Base-by-base conservation (phyloP, 2,797 vertebrate genomes). In the Fistularia commersonii region DNA sequence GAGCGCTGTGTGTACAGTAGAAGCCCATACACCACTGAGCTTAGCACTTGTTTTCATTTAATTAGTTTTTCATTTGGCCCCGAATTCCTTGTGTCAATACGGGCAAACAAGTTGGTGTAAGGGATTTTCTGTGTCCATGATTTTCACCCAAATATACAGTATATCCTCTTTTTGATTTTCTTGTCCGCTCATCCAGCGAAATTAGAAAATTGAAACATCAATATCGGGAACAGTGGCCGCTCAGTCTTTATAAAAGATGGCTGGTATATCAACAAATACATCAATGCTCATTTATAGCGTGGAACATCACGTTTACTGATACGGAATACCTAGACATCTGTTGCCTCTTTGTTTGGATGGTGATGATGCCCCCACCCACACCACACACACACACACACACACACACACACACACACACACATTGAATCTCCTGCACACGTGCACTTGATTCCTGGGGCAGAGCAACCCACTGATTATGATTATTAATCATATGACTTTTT, bases 41-140 rank as follows among this genome's bases (percentile, higher is more conserved):
- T 88, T 86, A 83, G 70, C 76, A 71, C 70, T 54, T 91, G 87
- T 92, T 91, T 90, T 91, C 81, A 80, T 91, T 91, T 90, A 76
- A 91, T 91, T 90, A 87, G 68, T 87, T 90, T 91, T 88, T 90
- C 81, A 89, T 89, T 89, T 77, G 69, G 68, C 45, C 72, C 66
- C 54, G 57, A 75, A 81, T 79, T 75, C 62, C 65, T 70, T 65
- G 63, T 80, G 78, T 89, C 80, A 86, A 76, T 78, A 76, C 10
- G 32, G 67, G 69, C 64, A 81, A 84, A 86, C 71, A 81, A 68
- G 57, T 68, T 51, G 54, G 55, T 66, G 71, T 52, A 46, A 66
- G 69, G 60, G 70, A 65, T 75, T 74, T 77, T 69, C 49, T 59
- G 47, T 64, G 45, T 51, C 61, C 15, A 32, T 35, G 46, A 58